Evolutionary conservation across 2,113 vertebrate genomes (phyloP).

Genomic region (Junco hyemalis): DNA sequence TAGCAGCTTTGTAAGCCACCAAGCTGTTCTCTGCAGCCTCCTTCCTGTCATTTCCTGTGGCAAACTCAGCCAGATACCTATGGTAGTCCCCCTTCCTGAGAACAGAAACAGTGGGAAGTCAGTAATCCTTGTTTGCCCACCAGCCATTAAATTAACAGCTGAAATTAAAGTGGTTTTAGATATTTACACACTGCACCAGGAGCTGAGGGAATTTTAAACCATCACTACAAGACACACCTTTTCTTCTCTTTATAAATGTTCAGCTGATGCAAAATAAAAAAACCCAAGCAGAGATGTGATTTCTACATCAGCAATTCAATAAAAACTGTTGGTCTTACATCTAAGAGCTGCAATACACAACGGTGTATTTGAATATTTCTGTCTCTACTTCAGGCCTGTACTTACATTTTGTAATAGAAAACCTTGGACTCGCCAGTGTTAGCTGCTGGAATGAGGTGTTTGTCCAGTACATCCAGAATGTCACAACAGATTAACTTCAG

Average conservation of each 20-base stretch:
- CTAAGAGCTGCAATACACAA: neutral
- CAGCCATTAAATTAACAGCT: neutral
- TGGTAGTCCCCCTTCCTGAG: slow-evolving; percentile 98
- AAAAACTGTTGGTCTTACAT: neutral
- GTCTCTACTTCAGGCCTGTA: neutral
- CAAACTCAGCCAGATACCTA: slow-evolving; percentile 99
- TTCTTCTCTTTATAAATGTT: neutral
- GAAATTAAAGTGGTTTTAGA: neutral
- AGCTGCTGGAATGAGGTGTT: slow-evolving; percentile 97
- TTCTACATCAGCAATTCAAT: neutral
- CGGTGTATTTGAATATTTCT: neutral
- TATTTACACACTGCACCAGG: neutral
- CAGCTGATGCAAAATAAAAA: neutral
- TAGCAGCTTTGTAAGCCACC: slow-evolving; percentile 97
- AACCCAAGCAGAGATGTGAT: neutral
- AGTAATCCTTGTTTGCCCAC: neutral
- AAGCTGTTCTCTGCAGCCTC: slow-evolving; percentile 98
- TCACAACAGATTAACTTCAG: slow-evolving; percentile 96
- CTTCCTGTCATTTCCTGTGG: slow-evolving; percentile 96
- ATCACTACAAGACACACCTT: neutral
- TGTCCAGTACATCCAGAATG: slow-evolving; percentile 98
- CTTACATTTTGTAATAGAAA: slow-evolving; percentile 99
- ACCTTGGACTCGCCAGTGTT: slow-evolving; percentile 97
- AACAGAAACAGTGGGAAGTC: neutral
- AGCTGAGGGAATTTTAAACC: neutral